Percentiles rank a stretch among this genome's conserved stretches.
These are phyloP conservation scores for Dicycla oo DNA, from an alignment of 2,888 invertebrate genomes.

Conservation along the genomic window DNA sequence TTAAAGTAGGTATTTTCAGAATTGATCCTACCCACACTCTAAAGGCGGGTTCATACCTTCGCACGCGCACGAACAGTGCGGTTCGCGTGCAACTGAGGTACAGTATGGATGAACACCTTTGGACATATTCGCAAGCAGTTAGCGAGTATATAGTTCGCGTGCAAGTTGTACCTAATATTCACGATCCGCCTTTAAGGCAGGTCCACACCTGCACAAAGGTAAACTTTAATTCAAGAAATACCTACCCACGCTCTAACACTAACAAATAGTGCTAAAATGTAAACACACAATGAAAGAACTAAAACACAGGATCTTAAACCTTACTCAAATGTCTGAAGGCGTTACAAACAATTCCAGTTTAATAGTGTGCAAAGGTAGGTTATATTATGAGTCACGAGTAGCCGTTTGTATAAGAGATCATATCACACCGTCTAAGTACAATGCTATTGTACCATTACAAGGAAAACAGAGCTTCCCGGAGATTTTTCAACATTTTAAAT, in stretches of 20 bases:
- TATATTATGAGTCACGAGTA: slow-evolving; percentile 18
- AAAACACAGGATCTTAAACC: slow-evolving; percentile 9
- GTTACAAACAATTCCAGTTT: slow-evolving; percentile 11
- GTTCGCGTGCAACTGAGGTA: too few species aligned
- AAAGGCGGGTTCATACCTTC: too few species aligned
- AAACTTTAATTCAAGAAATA: too few species aligned
- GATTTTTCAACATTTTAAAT: slow-evolving; percentile 7
- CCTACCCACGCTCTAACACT: too few species aligned
- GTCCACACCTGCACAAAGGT: too few species aligned
- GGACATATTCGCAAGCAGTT: too few species aligned
- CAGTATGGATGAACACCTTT: too few species aligned
- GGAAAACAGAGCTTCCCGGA: slow-evolving; percentile 46
- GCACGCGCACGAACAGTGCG: too few species aligned
- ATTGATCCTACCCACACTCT: not conserved
- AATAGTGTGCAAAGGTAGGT: slow-evolving; percentile 5
- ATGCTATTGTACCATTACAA: slow-evolving; percentile 23
- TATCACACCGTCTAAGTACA: slow-evolving; percentile 22
- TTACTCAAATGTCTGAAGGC: slow-evolving; percentile 15
- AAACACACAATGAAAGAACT: not conserved
- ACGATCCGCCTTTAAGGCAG: too few species aligned
- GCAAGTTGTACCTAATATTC: too few species aligned
- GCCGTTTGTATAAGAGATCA: slow-evolving; percentile 7
- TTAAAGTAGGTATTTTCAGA: not conserved
- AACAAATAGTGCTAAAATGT: not conserved
- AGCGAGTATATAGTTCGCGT: too few species aligned